Conservation (phyloP, 1,140 invertebrate genomes). For the Anastrepha obliqua region DNA sequence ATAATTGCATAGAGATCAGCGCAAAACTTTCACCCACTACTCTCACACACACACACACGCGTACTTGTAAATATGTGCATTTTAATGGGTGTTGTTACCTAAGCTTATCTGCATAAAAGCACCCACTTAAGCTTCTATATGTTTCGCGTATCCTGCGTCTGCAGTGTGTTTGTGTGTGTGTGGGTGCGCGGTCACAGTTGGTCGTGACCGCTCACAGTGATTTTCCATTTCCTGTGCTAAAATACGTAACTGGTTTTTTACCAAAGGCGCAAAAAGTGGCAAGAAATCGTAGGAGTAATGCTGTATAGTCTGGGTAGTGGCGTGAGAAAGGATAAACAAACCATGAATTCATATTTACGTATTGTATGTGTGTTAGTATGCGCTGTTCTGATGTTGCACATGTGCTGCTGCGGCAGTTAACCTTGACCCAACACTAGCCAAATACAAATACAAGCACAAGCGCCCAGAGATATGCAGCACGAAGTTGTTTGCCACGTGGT, state of each 20-base stretch:
- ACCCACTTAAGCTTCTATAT: background rate
- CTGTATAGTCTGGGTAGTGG: background rate
- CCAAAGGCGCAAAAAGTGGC: too few species aligned
- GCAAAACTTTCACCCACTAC: background rate
- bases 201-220: background rate
- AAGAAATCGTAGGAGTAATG: background rate
- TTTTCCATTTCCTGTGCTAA: constrained; percentile 27
- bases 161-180: background rate
- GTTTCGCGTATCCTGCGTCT: background rate
- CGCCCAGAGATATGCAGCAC: background rate
- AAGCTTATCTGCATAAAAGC: background rate
- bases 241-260: background rate
- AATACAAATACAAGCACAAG: background rate
- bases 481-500: constrained; percentile 7
- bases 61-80: background rate
- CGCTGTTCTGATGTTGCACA: constrained; percentile 22
- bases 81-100: background rate
- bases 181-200: background rate
- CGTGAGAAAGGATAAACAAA: constrained; percentile 6
- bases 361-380: background rate
- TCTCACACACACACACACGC: background rate
- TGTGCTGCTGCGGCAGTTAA: constrained; percentile 37
- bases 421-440: constrained; percentile 15
- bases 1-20: constrained; percentile 8
- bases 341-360: background rate